phyloP scores from a whole-genome alignment of 2,113 vertebrate genomes.

The Spea multiplicata region DNA sequence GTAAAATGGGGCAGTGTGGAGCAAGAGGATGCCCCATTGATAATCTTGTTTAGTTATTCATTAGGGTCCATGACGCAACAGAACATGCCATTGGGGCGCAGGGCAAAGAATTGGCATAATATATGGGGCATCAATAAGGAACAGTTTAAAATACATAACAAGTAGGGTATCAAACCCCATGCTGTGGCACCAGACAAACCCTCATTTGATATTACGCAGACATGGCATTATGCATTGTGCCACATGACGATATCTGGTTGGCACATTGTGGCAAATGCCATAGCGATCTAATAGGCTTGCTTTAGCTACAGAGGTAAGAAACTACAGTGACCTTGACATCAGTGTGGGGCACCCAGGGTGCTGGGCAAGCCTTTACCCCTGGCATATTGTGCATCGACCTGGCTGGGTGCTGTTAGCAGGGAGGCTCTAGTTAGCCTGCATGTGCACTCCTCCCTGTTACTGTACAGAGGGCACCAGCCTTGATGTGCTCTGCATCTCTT shows the following conservation, averaged over 20 bases:
- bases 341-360: background rate
- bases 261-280: background rate
- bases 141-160: background rate
- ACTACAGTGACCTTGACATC: background rate
- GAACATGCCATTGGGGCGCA: background rate
- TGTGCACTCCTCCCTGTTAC: background rate
- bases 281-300: background rate
- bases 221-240: background rate
- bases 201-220: background rate
- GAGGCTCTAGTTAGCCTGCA: background rate
- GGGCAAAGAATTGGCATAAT: background rate
- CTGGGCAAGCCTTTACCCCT: background rate
- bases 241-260: background rate
- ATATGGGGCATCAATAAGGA: background rate
- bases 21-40: background rate
- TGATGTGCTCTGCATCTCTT: background rate
- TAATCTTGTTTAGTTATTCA: background rate
- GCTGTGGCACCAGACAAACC: background rate
- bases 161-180: background rate
- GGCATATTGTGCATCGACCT: background rate
- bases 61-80: background rate
- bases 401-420: background rate
- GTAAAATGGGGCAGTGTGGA: background rate
- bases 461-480: background rate
- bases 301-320: no score